Conservation (phyloP, 2,888 invertebrate genomes). For the Andrena hattorfiana region DNA sequence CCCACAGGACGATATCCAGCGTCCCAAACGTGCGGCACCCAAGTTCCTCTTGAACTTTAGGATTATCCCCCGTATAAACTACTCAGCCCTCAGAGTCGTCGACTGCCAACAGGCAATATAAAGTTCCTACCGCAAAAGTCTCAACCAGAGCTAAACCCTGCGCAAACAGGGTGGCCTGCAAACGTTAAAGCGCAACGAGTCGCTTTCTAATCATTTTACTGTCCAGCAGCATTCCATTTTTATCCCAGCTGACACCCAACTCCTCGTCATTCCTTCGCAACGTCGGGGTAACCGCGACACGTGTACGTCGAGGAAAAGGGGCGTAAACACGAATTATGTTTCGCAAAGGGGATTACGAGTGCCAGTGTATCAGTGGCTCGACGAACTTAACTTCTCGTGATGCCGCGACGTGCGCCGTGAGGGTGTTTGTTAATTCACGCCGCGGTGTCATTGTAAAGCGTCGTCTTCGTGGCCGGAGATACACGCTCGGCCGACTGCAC, state of each 20-base stretch:
- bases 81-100: too few relatives aligned
- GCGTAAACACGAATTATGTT: slow-evolving; percentile 72
- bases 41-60: too few relatives aligned
- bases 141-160: too few relatives aligned
- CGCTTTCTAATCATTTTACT: neutral
- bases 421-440: slow-evolving; percentile 74
- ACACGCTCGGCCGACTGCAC: slow-evolving; percentile 42
- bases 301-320: slow-evolving; percentile 35
- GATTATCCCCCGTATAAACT: too few relatives aligned
- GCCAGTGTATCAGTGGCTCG: slow-evolving; percentile 53
- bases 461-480: slow-evolving; percentile 67
- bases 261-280: slow-evolving; percentile 27
- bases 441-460: slow-evolving; percentile 70
- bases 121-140: too few relatives aligned
- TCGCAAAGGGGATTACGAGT: slow-evolving; percentile 63
- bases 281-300: slow-evolving; percentile 38
- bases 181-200: too few relatives aligned
- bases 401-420: slow-evolving; percentile 47
- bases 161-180: too few relatives aligned
- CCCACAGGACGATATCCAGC: too few relatives aligned
- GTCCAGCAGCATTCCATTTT: slow-evolving; percentile 1
- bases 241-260: neutral
- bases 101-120: too few relatives aligned
- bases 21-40: too few relatives aligned
- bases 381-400: slow-evolving; percentile 72